phyloP scores from a whole-genome alignment of 2,797 vertebrate genomes.

The Monodelphis domestica region DNA sequence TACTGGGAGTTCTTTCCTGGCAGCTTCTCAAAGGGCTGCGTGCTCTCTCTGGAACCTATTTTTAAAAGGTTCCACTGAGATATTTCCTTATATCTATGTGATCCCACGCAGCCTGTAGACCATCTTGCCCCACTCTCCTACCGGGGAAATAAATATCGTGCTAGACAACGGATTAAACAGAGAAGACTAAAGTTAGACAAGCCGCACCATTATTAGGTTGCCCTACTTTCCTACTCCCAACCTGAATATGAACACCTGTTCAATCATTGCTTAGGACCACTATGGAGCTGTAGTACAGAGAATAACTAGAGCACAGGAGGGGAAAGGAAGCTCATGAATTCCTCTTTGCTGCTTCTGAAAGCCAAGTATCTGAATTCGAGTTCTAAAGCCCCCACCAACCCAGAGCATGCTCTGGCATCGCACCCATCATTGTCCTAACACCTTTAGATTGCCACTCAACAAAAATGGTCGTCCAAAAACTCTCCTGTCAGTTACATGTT shows the following conservation, averaged over 20 bases:
- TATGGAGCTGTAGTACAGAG: not conserved
- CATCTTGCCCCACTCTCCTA: not conserved
- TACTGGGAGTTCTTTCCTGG: not conserved
- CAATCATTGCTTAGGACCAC: not conserved
- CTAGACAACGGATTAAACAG: not conserved
- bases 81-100: not conserved
- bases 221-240: not conserved
- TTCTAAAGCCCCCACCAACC: not conserved
- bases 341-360: not conserved
- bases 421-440: not conserved
- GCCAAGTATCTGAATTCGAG: not conserved
- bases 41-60: not conserved
- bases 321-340: not conserved
- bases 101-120: not conserved
- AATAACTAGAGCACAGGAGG: not conserved
- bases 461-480: not conserved
- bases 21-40: slow-evolving; percentile 27
- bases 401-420: not conserved
- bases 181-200: not conserved
- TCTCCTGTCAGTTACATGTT: not conserved
- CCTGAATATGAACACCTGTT: not conserved
- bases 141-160: not conserved
- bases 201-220: not conserved
- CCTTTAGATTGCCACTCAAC: not conserved
- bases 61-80: slow-evolving; percentile 18